Base-by-base conservation (phyloP, 2,113 vertebrate species). In the Edolisoma coerulescens region DNA sequence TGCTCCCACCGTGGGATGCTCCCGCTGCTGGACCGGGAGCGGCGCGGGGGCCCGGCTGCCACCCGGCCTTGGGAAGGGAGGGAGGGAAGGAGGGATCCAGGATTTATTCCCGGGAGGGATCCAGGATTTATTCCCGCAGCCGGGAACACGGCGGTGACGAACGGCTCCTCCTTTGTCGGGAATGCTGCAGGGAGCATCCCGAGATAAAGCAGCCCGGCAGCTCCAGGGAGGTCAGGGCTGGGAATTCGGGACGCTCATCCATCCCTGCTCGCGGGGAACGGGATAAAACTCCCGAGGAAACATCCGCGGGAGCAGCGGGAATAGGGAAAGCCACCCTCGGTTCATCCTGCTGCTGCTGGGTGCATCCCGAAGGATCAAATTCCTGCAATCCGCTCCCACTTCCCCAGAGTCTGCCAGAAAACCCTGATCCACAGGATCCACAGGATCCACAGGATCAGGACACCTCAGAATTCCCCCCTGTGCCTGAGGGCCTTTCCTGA, bases 121-220 rank as follows among this genome's bases (percentile, higher is more conserved):
- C 27, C 47, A 22, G 93, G 82, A 94, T 96, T 95, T 94, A 93
- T 95, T 81, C 89, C 8, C 44, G 11, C 81, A 53, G 89, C 76
- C 89, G 3, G 80, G 87, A 96, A 30, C 41, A 10, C 11, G 8
- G 24, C 59, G 0, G 54, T 92, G 95, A 93, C 71, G 93, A 95
- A 87, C 61, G 41, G 71, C 63, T 2, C 23, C 0, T 76, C 71
- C 83, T 90, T 89, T 89, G 91, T 44, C 11, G 9, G 56, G 90
- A 88, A 53, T 24, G 88, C 76, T 32, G 85, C 70, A 6, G 63
- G 53, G 67, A 93, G 76, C 87, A 32, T 2, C 67, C 86, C 33
- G 1, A 92, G 88, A 95, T 89, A 92, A 94, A 96, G 86, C 88
- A 81, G 80, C 24, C 0, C 87, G 96, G 49, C 89, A 89, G 77